Evolutionary conservation across 2,113 vertebrate species (phyloP).

Genomic region (Muntiacus reevesi): DNA sequence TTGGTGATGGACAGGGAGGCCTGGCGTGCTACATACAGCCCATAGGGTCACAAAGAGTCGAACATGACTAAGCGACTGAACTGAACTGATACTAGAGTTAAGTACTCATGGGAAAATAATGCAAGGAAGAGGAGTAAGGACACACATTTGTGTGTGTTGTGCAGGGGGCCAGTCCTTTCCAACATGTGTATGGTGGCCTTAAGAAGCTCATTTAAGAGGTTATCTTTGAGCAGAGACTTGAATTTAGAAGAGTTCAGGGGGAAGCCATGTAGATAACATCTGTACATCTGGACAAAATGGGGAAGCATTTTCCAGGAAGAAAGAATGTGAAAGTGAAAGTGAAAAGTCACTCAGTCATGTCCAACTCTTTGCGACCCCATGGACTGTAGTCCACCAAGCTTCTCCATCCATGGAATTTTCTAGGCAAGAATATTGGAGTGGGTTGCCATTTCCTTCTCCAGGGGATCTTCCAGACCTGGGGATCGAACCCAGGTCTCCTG

Average conservation of each 20-base stretch:
- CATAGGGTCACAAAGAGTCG: neutral
- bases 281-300: neutral
- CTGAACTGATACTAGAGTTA: neutral
- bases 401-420: too few relatives aligned
- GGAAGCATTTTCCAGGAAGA: neutral
- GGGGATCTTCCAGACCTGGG: too few relatives aligned
- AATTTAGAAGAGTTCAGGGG: neutral
- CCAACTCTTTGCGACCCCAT: too few relatives aligned
- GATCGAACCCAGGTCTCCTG: too few relatives aligned
- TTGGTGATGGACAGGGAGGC: neutral
- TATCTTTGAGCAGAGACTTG: neutral
- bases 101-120: neutral
- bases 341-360: too few relatives aligned
- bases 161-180: too few relatives aligned
- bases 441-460: too few relatives aligned
- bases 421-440: too few relatives aligned
- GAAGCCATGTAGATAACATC: neutral
- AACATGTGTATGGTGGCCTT: neutral
- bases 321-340: neutral
- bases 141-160: neutral
- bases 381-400: too few relatives aligned
- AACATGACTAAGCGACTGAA: neutral
- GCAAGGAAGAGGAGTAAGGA: neutral
- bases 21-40: neutral
- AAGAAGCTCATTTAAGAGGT: neutral